Percentiles rank a stretch among this genome's conserved stretches.
phyloP scores from a whole-genome alignment of 2,888 invertebrate genomes.

The Panopea generosa region DNA sequence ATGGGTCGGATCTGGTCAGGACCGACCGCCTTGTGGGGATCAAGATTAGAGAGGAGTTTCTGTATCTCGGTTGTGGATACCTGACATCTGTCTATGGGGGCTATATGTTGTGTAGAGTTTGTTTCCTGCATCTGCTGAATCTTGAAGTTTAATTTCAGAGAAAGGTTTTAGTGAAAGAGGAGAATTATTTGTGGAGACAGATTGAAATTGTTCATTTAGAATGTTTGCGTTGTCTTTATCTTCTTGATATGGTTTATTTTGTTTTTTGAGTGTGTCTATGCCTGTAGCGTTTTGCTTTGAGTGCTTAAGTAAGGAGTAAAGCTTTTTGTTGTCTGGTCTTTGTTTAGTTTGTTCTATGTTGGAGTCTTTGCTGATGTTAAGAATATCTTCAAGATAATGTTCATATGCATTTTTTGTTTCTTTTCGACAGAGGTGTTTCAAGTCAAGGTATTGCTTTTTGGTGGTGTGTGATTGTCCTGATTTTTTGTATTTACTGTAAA shows the following conservation, averaged over 20 bases:
- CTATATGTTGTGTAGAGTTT: no score
- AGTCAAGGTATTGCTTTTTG: conserved; percentile 1
- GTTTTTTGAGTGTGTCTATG: conserved; percentile 21
- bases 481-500: not conserved
- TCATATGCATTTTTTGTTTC: conserved; percentile 19
- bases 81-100: no score
- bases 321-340: conserved; percentile 25
- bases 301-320: conserved; percentile 33
- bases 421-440: conserved; percentile 18
- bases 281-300: conserved; percentile 21
- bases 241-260: conserved; percentile 13
- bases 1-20: no score
- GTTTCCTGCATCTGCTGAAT: conserved; percentile 12
- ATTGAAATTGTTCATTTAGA: no score
- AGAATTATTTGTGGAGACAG: not conserved
- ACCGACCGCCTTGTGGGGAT: no score
- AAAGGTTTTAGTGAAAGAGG: conserved; percentile 28
- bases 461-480: not conserved
- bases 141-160: conserved; percentile 30
- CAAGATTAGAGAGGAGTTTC: no score
- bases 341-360: not conserved
- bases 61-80: no score
- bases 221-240: not conserved
- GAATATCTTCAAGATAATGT: conserved; percentile 25
- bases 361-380: conserved; percentile 5